Evolutionary conservation across 1,140 invertebrate genomes (phyloP), one percentile per base, ranked within the genome.

Genomic region (Anadara kagoshimensis): DNA sequence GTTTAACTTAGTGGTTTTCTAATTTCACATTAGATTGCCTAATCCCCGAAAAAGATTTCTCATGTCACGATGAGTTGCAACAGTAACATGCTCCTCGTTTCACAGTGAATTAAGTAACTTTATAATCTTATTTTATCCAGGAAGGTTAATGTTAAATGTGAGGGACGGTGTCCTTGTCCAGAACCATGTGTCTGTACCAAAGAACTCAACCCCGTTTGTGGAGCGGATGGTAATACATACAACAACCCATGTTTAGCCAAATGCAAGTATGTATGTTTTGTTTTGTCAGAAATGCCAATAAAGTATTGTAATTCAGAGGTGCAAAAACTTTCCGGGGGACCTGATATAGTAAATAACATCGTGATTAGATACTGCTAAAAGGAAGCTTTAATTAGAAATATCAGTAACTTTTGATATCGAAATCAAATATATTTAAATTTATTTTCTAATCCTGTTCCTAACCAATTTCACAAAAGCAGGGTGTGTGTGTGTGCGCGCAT

Each of bases 121-220:
- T n/a, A n/a, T n/a, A n/a, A n/a, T n/a, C n/a, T 36, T 36, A 7
- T 36, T 3, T 24, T 29, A 3, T 62, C 43, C 16, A 73, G 71
- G 16, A 49, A 65, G 11, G 53, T 65, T 10, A 43, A 10, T 16
- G 22, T 73, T 41, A 45, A 56, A 16, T 73, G 70, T 51, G 29
- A 65, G 1, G 70, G 70, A n/a, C 16, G 59, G n/a, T 72, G 70
- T 49, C 70, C 70, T 16, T 72, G 70, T 51, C 41, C 45, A 29
- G 24, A 24, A 22, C 3, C 36, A 12, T 10, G 18, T 5, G 54
- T 41, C 2, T 72, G 70, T 59, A 24, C 57, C 12, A 49, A 22
- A 44, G 43, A n/a, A 47, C 36, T 59, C 22, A 41, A 18, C 1
- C 67, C 67, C 10, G 56, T 69, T 2, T 69, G 67, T 69, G 67